Conservation (phyloP, 2,113 vertebrate species). For the Salvelinus alpinus region DNA sequence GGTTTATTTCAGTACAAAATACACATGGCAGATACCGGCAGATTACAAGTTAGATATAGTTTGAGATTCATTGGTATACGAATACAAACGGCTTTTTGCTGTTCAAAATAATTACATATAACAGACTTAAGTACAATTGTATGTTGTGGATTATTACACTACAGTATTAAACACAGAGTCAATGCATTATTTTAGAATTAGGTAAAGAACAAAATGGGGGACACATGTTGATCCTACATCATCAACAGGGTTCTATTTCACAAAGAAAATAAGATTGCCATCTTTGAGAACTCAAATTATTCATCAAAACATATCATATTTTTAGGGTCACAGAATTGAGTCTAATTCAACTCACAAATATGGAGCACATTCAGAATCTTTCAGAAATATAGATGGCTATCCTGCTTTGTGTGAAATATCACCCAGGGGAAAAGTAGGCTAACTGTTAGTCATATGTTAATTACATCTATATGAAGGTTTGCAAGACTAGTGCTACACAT, state of each 20-base stretch:
- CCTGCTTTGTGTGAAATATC: not conserved
- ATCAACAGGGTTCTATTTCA: not conserved
- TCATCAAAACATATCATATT: not conserved
- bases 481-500: conserved; percentile 2
- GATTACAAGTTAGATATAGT: not conserved
- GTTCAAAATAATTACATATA: not conserved
- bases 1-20: conserved; percentile 1
- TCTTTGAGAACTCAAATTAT: not conserved
- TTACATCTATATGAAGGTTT: not conserved
- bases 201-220: not conserved
- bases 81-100: not conserved
- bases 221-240: too few species aligned
- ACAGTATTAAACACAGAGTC: not conserved
- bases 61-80: not conserved
- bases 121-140: not conserved
- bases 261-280: not conserved
- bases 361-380: not conserved
- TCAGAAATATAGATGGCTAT: not conserved
- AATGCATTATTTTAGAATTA: conserved; percentile 1
- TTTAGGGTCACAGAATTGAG: not conserved
- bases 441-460: not conserved
- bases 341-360: not conserved
- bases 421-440: not conserved
- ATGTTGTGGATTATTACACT: not conserved
- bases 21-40: not conserved